These are phyloP conservation scores for Lepidocyrtoides sp. DNA, from an alignment of 2,888 invertebrate genomes.

Conservation along the genomic window DNA sequence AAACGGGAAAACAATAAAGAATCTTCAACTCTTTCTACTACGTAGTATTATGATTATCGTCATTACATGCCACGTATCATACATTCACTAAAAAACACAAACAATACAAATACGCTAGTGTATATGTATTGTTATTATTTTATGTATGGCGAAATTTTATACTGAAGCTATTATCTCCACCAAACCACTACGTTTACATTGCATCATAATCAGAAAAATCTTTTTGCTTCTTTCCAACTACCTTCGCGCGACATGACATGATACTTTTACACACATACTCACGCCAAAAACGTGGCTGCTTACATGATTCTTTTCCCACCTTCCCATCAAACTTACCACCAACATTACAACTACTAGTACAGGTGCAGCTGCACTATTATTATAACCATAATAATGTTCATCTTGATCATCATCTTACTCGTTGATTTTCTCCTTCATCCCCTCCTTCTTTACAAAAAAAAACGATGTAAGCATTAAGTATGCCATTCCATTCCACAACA, in stretches of 20 bases:
- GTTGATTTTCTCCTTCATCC: slow-evolving; percentile 16
- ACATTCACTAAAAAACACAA: neutral
- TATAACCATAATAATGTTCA: slow-evolving; percentile 63
- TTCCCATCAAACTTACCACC: slow-evolving; percentile 50
- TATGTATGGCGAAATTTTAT: neutral
- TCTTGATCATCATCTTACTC: slow-evolving; percentile 52
- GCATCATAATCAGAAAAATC: slow-evolving; percentile 4
- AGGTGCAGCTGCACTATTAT: too few relatives aligned
- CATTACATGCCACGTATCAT: neutral
- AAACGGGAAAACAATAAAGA: slow-evolving; percentile 17
- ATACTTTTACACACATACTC: neutral
- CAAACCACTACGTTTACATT: neutral
- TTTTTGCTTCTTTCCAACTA: neutral
- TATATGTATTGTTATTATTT: too few relatives aligned
- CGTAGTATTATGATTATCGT: neutral
- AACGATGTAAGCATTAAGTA: neutral
- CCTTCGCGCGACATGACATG: too few relatives aligned
- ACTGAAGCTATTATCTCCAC: neutral
- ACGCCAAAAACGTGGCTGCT: slow-evolving; percentile 37
- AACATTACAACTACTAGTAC: neutral
- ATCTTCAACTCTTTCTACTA: neutral
- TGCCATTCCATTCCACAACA: slow-evolving; percentile 33
- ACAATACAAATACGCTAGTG: too few relatives aligned
- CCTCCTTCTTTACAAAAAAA: neutral
- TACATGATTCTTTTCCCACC: slow-evolving; percentile 51